Evolutionary conservation across 2,797 vertebrate genomes (phyloP).

Genomic region (Chiroxiphia lanceolata): DNA sequence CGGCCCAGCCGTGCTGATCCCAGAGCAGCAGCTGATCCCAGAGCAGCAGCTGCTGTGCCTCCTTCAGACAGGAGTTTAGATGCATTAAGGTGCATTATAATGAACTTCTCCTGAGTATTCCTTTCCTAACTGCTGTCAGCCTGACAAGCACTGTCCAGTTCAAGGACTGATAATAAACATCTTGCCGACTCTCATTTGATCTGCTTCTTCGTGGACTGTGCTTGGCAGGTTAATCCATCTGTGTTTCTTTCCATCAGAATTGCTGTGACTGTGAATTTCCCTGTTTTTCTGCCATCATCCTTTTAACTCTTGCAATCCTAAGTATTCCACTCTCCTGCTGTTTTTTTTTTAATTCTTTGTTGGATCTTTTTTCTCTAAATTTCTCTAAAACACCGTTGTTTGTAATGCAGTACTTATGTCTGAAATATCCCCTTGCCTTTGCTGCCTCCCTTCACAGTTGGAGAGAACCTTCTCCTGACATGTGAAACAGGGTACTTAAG

Average conservation of each 20-base stretch:
- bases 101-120: slow-evolving; percentile 19
- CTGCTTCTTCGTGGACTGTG: slow-evolving; percentile 11
- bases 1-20: neutral
- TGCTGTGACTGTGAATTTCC: neutral
- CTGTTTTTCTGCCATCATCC: neutral
- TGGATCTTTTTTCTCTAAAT: neutral
- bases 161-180: slow-evolving; percentile 35
- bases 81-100: neutral
- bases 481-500: neutral
- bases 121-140: slow-evolving; percentile 6
- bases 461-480: neutral
- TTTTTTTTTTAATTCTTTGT: neutral
- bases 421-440: neutral
- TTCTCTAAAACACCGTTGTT: neutral
- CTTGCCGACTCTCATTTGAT: slow-evolving; percentile 10
- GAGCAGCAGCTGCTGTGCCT: slow-evolving; percentile 44
- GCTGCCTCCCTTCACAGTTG: neutral
- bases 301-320: neutral
- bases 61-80: neutral
- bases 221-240: slow-evolving; percentile 31
- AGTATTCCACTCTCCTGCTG: neutral
- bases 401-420: neutral
- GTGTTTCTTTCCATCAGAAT: neutral
- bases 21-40: slow-evolving; percentile 13
- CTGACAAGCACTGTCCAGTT: slow-evolving; percentile 35